Base-by-base conservation (phyloP, 2,888 invertebrate genomes). In the Yponomeuta cagnagella region DNA sequence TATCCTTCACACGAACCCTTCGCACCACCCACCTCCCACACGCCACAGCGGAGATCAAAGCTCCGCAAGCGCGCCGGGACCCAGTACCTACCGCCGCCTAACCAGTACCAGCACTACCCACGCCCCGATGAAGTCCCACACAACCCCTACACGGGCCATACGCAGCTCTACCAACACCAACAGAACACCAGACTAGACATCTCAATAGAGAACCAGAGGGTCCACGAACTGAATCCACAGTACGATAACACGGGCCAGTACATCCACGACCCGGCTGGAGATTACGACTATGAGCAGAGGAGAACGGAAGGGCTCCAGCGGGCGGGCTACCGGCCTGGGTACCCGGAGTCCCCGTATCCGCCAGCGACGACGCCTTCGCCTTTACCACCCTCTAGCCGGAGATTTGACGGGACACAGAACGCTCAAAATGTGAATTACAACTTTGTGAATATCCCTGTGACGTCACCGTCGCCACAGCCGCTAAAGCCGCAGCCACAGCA, bases 281-380 rank as follows among this genome's bases (percentile, higher is more conserved):
- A 92, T 77, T 92, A 92, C 71, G 92, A 91, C 78, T 92, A 89
- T 68, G 90, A 89, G 71, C 90, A 90, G 73, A 87, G 85, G 73
- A 83, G 86, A 73, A 73, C 83, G 74, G 85, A 86, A 70, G 78
- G 74, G 10, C 71, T 78, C 10, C 80, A 80, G 37, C 78, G 76
- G 43, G 82, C 82, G 8, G 80, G 83, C 8, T 89, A 86, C 58
- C 87, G 81, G 71, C 89, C 90, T 37, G 88, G 88, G 2, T 91
- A 85, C 70, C 81, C 86, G 84, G 88, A 90, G 71, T 76, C 79
- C 9, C 84, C 88, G 3, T 91, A 88, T 73, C 82, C 83, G 4
- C 85, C 87, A 48, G 81, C 85, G 58, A 80, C 87, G 10, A 82
- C 86, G 72, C 83, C 83, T 66, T 81, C 79, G n/a, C 72, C 71